phyloP scores from a whole-genome alignment of 2,888 invertebrate genomes.

The Priocnemis perturbator region DNA sequence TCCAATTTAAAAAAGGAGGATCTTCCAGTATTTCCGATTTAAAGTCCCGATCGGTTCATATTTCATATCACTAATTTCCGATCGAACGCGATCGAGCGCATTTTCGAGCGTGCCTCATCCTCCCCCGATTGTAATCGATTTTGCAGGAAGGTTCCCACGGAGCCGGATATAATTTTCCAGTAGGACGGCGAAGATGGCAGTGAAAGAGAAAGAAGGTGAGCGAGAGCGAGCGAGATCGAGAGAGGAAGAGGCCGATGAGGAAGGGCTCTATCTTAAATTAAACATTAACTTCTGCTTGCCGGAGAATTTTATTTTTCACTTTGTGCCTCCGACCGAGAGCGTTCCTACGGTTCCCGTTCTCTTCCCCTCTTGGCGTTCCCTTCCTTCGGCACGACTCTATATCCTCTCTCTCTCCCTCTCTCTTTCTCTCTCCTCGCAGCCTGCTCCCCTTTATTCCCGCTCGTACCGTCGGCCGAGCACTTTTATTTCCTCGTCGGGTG shows the following conservation, averaged over 20 bases:
- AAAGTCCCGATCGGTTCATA: too few species aligned
- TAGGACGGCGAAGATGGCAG: slow-evolving; percentile 25
- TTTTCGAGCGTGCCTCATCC: neutral
- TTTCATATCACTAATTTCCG: too few species aligned
- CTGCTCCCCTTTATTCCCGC: slow-evolving; percentile 17
- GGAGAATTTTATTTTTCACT: slow-evolving; percentile 66
- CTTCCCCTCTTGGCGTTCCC: slow-evolving; percentile 39
- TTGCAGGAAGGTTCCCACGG: slow-evolving; percentile 18
- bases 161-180: slow-evolving; percentile 48
- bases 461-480: slow-evolving; percentile 1
- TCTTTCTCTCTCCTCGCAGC: slow-evolving; percentile 3
- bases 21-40: too few species aligned
- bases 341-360: slow-evolving; percentile 26
- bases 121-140: slow-evolving; percentile 23
- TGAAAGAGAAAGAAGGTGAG: neutral
- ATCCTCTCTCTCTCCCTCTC: too few species aligned
- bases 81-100: neutral
- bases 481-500: slow-evolving; percentile 46
- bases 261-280: slow-evolving; percentile 67
- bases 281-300: slow-evolving; percentile 66
- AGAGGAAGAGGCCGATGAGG: slow-evolving; percentile 41
- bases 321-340: slow-evolving; percentile 43
- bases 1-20: too few species aligned
- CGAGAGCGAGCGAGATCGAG: slow-evolving; percentile 21
- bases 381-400: slow-evolving; percentile 16